Conservation (phyloP, 2,797 vertebrate species). For the Erpetoichthys calabaricus region DNA sequence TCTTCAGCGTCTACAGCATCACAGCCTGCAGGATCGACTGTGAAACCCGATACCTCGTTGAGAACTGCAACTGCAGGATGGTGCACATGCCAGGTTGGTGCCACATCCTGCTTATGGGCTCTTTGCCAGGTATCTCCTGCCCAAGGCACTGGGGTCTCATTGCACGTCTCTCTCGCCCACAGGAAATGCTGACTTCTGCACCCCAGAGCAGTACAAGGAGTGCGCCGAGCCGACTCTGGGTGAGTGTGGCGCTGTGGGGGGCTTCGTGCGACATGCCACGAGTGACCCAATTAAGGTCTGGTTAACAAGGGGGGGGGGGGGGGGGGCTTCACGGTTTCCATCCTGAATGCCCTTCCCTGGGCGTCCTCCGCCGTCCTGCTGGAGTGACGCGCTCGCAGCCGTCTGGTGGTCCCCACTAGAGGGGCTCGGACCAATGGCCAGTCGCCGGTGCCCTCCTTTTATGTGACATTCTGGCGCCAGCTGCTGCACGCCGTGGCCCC, state of each 20-base stretch:
- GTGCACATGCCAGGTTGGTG: conserved; percentile 89
- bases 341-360: too few relatives aligned
- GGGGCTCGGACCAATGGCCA: too few relatives aligned
- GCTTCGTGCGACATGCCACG: background rate
- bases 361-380: too few relatives aligned
- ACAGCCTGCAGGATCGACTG: conserved; percentile 94
- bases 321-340: background rate
- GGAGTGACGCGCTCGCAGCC: too few relatives aligned
- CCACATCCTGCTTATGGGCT: accelerated
- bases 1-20: conserved; percentile 88
- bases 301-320: background rate
- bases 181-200: conserved; percentile 96
- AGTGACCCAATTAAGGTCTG: conserved; percentile 1
- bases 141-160: too few relatives aligned
- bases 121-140: background rate
- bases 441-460: too few relatives aligned
- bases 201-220: conserved; percentile 96
- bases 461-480: too few relatives aligned
- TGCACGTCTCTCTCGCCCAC: conserved; percentile 1
- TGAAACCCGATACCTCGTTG: conserved; percentile 90
- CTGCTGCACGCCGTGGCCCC: too few relatives aligned
- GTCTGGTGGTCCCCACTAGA: too few relatives aligned
- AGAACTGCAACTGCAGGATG: conserved; percentile 97
- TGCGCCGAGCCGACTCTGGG: conserved; percentile 86
- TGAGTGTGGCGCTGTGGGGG: conserved; percentile 28